These are phyloP conservation scores for Procambarus clarkii DNA, from an alignment of 1,140 invertebrate genomes.

Conservation along the genomic window DNA sequence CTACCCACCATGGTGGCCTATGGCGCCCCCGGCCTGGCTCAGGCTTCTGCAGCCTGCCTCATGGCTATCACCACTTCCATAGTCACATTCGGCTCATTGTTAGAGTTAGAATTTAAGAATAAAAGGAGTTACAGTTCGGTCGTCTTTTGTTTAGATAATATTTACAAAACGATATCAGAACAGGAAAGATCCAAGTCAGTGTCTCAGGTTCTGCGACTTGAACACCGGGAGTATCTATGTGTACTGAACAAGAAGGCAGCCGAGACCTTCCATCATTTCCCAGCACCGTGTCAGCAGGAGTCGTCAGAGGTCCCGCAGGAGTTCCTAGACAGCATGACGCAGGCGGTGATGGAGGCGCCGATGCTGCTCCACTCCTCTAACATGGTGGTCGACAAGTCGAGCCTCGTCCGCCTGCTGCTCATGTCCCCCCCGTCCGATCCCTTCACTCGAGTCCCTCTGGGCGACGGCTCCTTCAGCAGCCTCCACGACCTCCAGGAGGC, in stretches of 20 bases:
- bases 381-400: not conserved
- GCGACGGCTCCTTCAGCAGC: not conserved
- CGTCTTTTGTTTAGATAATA: not conserved
- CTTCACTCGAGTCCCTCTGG: not conserved
- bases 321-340: not conserved
- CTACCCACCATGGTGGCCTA: not conserved
- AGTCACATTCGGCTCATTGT: not conserved
- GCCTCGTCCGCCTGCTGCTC: not conserved
- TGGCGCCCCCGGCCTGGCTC: not conserved
- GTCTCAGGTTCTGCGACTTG: not conserved
- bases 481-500: not conserved
- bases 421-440: not conserved
- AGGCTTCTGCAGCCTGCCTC: not conserved
- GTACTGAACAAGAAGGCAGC: not conserved
- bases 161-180: not conserved
- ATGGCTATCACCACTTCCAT: not conserved
- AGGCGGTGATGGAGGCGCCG: not conserved
- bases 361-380: not conserved
- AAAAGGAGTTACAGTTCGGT: too few species aligned
- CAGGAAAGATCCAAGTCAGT: not conserved
- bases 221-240: not conserved
- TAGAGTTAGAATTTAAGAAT: not conserved
- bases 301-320: not conserved
- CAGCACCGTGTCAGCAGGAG: not conserved
- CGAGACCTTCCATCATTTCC: not conserved